Conservation (phyloP, 2,888 invertebrate genomes). For the Eilema depressum region DNA sequence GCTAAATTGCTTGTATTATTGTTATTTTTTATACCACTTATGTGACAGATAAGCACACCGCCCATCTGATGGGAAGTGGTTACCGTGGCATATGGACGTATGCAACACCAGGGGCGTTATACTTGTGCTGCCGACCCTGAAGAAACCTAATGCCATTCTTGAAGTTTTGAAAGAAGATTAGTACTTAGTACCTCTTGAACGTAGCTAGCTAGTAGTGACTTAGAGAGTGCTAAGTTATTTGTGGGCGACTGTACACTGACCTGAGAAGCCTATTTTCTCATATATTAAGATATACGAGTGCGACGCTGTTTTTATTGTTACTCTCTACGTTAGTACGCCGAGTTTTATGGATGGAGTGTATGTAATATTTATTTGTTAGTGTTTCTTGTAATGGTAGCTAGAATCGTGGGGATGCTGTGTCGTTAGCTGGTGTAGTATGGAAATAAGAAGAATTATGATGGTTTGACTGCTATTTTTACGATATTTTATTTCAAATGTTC, state of each 20-base stretch:
- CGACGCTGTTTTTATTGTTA: slow-evolving; percentile 45
- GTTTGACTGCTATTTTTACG: background rate
- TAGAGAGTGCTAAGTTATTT: background rate
- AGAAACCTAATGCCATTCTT: too few relatives aligned
- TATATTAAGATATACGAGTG: slow-evolving; percentile 44
- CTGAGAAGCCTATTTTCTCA: slow-evolving; percentile 34
- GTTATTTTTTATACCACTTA: too few relatives aligned
- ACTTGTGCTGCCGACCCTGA: too few relatives aligned
- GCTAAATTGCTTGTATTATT: too few relatives aligned
- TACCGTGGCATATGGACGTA: too few relatives aligned
- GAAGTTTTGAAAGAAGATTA: too few relatives aligned
- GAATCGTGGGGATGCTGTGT: background rate
- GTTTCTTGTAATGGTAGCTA: slow-evolving; percentile 1
- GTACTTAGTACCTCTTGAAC: too few relatives aligned
- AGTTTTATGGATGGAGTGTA: slow-evolving; percentile 13
- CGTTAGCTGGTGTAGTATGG: background rate
- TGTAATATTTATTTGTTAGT: slow-evolving; percentile 18
- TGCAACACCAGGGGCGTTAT: too few relatives aligned
- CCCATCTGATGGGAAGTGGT: too few relatives aligned
- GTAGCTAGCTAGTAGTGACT: too few relatives aligned
- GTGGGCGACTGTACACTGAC: slow-evolving; percentile 15
- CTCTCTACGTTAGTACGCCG: slow-evolving; percentile 34
- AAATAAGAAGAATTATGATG: background rate
- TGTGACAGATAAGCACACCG: too few relatives aligned
- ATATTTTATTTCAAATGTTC: background rate